phyloP scores from a whole-genome alignment of 2,888 invertebrate species.

The Seira ritae region DNA sequence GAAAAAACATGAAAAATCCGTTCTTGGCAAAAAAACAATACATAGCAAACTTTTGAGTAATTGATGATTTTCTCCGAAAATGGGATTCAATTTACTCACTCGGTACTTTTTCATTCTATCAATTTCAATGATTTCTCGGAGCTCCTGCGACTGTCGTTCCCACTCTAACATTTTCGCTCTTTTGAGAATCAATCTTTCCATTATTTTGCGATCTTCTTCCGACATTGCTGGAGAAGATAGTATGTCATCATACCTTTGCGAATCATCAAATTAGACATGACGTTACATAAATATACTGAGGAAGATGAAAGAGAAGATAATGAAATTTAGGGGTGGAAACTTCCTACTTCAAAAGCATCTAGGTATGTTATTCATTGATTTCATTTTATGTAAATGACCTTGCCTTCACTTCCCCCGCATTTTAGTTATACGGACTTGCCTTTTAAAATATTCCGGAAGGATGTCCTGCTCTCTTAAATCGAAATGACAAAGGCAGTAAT shows the following conservation, averaged over 20 bases:
- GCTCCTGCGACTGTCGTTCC: conserved; percentile 69
- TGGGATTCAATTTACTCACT: conserved; percentile 46
- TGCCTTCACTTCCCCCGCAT: too few relatives aligned
- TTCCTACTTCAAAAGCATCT: too few relatives aligned
- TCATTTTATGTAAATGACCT: too few relatives aligned
- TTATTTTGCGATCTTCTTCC: conserved; percentile 70
- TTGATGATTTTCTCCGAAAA: not conserved
- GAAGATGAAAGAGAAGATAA: too few relatives aligned
- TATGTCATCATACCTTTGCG: conserved; percentile 66
- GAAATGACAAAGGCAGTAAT: conserved; percentile 69
- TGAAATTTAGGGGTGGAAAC: too few relatives aligned
- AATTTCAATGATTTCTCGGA: conserved; percentile 66
- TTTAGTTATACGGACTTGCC: conserved; percentile 47
- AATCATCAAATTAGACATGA: not conserved
- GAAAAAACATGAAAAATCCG: not conserved
- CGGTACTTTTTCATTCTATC: conserved; percentile 63
- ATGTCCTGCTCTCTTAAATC: conserved; percentile 66
- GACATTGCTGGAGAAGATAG: conserved; percentile 61
- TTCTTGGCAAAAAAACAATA: not conserved
- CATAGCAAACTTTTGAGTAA: not conserved
- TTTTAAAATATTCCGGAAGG: conserved; percentile 64
- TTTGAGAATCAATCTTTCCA: conserved; percentile 71
- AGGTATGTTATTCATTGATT: too few relatives aligned
- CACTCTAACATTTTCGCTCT: conserved; percentile 71
- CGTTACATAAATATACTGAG: too few relatives aligned